These are phyloP conservation scores for Oxyscelio sp. DNA, from an alignment of 2,888 invertebrate genomes.

Conservation along the genomic window DNA sequence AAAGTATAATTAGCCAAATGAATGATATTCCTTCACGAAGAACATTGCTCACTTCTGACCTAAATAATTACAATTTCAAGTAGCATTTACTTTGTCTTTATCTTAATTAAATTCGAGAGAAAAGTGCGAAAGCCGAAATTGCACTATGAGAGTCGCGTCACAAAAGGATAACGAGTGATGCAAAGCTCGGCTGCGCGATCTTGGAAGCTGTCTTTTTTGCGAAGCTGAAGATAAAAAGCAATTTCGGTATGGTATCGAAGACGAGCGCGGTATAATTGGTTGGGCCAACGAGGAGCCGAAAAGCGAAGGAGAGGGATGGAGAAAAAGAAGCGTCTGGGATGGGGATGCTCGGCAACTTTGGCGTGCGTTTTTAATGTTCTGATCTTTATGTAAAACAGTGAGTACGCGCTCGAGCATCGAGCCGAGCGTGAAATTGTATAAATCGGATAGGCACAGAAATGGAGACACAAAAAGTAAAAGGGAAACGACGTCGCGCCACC, in stretches of 20 bases:
- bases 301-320: slow-evolving; percentile 52
- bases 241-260: slow-evolving; percentile 82
- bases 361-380: slow-evolving; percentile 88
- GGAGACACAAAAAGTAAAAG: slow-evolving; percentile 82
- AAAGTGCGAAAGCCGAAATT: slow-evolving; percentile 1
- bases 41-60: too few species aligned
- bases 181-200: slow-evolving; percentile 43
- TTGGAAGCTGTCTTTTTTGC: slow-evolving; percentile 67
- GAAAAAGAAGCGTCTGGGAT: slow-evolving; percentile 67
- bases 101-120: neutral
- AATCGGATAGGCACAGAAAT: slow-evolving; percentile 84
- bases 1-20: too few species aligned
- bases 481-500: slow-evolving; percentile 63
- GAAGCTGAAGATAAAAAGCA: slow-evolving; percentile 78
- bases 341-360: slow-evolving; percentile 78
- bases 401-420: slow-evolving; percentile 84
- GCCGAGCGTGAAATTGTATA: slow-evolving; percentile 88
- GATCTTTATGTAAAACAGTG: slow-evolving; percentile 88
- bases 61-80: too few species aligned
- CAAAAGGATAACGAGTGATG: slow-evolving; percentile 45
- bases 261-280: slow-evolving; percentile 82
- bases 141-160: slow-evolving; percentile 9
- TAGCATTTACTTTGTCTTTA: neutral
- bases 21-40: too few species aligned
- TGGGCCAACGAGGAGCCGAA: slow-evolving; percentile 76